Evolutionary conservation across 2,888 invertebrate species (phyloP).

Genomic region (Volucella zonaria): DNA sequence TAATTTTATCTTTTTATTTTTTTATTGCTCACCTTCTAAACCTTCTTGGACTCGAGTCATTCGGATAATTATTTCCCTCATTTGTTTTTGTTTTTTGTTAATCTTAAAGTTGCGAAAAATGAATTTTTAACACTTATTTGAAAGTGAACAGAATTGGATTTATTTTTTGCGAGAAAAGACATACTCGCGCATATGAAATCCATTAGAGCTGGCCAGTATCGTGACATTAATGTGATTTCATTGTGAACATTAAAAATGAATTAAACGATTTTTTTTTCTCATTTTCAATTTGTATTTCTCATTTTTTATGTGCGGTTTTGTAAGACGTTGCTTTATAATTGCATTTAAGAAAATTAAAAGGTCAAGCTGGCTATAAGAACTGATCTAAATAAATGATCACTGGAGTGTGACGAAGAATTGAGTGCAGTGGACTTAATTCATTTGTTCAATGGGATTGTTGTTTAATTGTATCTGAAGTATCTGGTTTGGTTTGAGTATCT

Average conservation of each 20-base stretch:
- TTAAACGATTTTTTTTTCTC: conserved; percentile 19
- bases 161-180: background rate
- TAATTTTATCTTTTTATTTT: background rate
- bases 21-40: background rate
- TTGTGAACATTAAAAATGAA: conserved; percentile 54
- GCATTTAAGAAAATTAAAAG: conserved; percentile 11
- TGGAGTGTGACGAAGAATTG: background rate
- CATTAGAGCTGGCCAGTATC: background rate
- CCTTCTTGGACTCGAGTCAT: background rate
- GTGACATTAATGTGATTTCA: conserved; percentile 54
- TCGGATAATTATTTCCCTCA: conserved; percentile 24
- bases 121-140: conserved; percentile 2
- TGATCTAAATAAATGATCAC: background rate
- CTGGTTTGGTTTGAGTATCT: no score
- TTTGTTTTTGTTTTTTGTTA: conserved; percentile 5
- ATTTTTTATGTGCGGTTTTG: background rate
- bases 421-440: background rate
- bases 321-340: background rate
- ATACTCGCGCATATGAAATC: background rate
- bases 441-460: no score
- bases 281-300: background rate
- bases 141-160: conserved; percentile 15
- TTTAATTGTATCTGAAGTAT: no score
- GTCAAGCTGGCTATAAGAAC: background rate
- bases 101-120: background rate